Percentiles rank a stretch among this genome's conserved stretches.
phyloP scores from a whole-genome alignment of 2,888 invertebrate genomes.

The Pharmacophagus antenor region DNA sequence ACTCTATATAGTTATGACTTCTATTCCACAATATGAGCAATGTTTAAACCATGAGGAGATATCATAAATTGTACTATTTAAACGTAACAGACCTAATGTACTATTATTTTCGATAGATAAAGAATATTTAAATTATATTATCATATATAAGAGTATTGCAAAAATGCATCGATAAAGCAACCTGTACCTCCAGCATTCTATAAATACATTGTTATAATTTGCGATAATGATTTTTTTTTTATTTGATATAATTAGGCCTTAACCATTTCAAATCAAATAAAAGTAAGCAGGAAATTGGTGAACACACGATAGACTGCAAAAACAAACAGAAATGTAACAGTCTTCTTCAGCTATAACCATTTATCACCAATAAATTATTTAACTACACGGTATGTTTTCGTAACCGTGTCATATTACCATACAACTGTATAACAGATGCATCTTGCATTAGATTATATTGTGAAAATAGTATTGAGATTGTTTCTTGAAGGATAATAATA shows the following conservation, averaged over 20 bases:
- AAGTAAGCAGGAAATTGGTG: no score
- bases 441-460: neutral
- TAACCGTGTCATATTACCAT: neutral
- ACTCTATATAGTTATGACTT: neutral
- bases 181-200: neutral
- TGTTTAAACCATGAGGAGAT: neutral
- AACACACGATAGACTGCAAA: no score
- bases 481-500: neutral
- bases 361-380: neutral
- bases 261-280: no score
- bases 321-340: no score
- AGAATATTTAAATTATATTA: neutral
- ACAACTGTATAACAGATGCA: neutral
- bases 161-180: neutral
- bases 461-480: neutral
- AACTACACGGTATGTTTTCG: neutral
- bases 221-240: neutral
- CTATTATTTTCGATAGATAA: neutral
- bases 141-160: neutral
- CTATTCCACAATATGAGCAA: neutral
- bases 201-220: neutral
- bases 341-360: neutral
- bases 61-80: neutral
- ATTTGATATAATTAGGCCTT: slow-evolving; percentile 5
- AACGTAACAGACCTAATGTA: neutral